Percentiles rank a stretch among this genome's conserved stretches.
phyloP scores from a whole-genome alignment of 2,797 vertebrate genomes.

The Rhabdophis nuchalis region DNA sequence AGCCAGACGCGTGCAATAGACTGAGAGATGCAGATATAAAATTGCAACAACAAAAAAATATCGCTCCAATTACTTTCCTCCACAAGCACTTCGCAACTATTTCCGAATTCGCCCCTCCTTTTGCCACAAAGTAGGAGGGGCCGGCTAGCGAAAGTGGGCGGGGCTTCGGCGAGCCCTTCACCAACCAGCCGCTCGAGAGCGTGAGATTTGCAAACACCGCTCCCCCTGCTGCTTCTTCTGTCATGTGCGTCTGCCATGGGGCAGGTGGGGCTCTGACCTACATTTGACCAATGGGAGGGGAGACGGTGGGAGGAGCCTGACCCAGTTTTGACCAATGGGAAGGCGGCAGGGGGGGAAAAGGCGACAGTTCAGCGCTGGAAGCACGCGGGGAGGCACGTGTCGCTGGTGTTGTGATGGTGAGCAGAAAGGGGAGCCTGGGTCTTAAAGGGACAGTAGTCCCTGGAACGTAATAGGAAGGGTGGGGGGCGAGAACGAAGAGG shows the following conservation, averaged over 20 bases:
- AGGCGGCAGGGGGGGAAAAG: neutral
- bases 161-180: neutral
- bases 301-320: conserved; percentile 69
- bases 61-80: neutral
- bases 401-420: conserved; percentile 32
- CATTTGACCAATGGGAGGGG: conserved; percentile 76
- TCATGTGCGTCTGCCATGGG: conserved; percentile 32
- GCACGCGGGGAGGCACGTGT: conserved; percentile 56
- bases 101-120: neutral
- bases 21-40: neutral
- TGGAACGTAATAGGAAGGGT: neutral
- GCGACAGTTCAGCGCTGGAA: conserved; percentile 1
- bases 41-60: neutral
- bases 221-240: neutral
- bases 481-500: neutral
- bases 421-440: neutral
- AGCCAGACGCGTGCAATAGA: neutral
- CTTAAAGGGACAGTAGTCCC: conserved; percentile 11
- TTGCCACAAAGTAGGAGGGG: conserved; percentile 7
- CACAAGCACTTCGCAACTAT: neutral
- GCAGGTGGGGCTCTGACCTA: conserved; percentile 73
- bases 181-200: neutral
- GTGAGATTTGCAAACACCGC: conserved; percentile 18
- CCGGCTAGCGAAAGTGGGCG: neutral
- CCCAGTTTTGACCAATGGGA: conserved; percentile 63